These are phyloP conservation scores for Deroplatys truncata DNA, from an alignment of 2,888 invertebrate genomes.

Conservation along the genomic window DNA sequence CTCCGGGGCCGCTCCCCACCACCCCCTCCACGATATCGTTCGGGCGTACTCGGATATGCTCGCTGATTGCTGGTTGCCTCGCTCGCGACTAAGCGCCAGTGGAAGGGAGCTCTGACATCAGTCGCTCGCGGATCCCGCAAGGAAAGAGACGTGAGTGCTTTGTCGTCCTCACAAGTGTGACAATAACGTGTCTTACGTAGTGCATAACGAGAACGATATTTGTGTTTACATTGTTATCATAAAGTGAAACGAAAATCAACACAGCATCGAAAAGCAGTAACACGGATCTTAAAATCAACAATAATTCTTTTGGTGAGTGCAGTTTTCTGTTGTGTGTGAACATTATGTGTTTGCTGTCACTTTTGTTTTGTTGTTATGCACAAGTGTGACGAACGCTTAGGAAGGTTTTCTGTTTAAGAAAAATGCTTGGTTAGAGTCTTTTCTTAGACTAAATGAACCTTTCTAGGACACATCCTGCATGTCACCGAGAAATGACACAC, in stretches of 20 bases:
- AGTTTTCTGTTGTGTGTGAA: not conserved
- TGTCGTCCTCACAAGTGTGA: not conserved
- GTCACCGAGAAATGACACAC: not conserved
- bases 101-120: not conserved
- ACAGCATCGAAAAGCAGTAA: not conserved
- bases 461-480: not conserved
- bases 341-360: not conserved
- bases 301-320: not conserved
- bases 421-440: not conserved
- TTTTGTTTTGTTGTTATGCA: not conserved
- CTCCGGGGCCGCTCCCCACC: constrained; percentile 39
- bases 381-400: not conserved
- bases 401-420: not conserved
- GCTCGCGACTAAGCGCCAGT: not conserved
- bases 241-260: not conserved
- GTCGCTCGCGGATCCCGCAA: not conserved
- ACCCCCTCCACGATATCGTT: constrained; percentile 20
- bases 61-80: not conserved
- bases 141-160: not conserved
- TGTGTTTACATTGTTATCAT: not conserved
- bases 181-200: not conserved
- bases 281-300: not conserved
- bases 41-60: not conserved
- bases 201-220: not conserved
- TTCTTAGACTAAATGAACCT: not conserved